These are phyloP conservation scores for Schizopygopsis malacanthus DNA, from an alignment of 2,797 vertebrate species.

Conservation along the genomic window DNA sequence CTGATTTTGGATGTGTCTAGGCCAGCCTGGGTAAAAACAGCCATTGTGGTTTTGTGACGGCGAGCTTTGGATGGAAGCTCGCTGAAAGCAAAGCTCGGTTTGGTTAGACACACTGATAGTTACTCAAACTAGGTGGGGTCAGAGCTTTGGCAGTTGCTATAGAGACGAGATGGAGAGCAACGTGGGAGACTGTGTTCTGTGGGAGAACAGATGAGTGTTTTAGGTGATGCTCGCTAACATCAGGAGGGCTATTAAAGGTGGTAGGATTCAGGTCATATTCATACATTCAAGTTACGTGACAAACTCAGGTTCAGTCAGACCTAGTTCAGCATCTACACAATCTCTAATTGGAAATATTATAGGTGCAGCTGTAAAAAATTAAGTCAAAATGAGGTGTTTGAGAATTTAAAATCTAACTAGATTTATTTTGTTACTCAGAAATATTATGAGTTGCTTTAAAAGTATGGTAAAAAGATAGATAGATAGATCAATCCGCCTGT, in stretches of 20 bases:
- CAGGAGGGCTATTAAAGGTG: conserved; percentile 46
- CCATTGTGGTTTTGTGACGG: conserved; percentile 51
- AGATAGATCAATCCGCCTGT: too few relatives aligned
- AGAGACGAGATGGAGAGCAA: conserved; percentile 37
- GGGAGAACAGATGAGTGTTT: conserved; percentile 33
- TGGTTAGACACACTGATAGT: conserved; percentile 37
- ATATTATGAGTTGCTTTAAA: background rate
- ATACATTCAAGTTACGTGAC: background rate
- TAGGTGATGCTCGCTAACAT: conserved; percentile 42
- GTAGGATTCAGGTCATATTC: conserved; percentile 34
- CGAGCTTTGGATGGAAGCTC: conserved; percentile 5
- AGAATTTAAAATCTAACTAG: background rate
- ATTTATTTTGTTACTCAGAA: background rate
- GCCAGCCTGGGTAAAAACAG: conserved; percentile 53
- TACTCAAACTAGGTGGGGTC: conserved; percentile 47
- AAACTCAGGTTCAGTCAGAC: background rate
- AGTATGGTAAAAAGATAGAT: too few relatives aligned
- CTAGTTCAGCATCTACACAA: background rate
- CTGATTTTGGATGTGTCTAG: conserved; percentile 45
- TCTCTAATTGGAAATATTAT: background rate
- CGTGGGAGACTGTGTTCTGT: conserved; percentile 44
- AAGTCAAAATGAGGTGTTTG: background rate
- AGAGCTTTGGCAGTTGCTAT: conserved; percentile 52
- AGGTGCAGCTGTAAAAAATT: background rate
- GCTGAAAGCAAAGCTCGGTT: background rate